Base-by-base conservation (phyloP, 2,797 vertebrate genomes). In the Phoebastria nigripes region DNA sequence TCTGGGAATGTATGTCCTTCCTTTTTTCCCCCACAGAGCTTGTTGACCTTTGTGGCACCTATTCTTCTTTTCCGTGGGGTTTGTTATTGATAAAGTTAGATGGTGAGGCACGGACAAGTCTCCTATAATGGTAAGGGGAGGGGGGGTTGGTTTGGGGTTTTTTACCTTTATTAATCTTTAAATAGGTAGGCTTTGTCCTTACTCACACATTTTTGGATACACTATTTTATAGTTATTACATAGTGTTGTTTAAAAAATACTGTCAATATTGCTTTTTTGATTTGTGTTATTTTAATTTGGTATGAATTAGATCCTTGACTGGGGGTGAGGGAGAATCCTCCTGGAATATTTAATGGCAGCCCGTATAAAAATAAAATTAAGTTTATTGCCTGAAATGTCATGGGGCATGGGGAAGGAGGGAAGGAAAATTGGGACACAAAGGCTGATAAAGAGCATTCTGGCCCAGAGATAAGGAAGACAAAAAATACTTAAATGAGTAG, bases 71-170 rank as follows among this genome's bases (percentile, higher is more conserved):
- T 70, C 56, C 1, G 1, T 55, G 29, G 6, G 9, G 0, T 39
- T 70, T 82, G 3, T 65, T 54, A 47, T 16, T 80, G 59, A 20
- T 49, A 39, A 21, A 73, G 12, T 28, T 77, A 65, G 35, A 20
- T 31, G 12, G 3, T 71, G 35, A 88, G 20, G 49, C 16, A 86
- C 4, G 3, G 39, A 42, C 6, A 67, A n/a, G 14, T 80, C 19
- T 78, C 92, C 52, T 63, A 1, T 76, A 35, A 55, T 58, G 4
- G 25, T 37, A n/a, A 22, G 2, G 7, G 9, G 9, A 2, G 6
- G 13, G 9, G 0, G 1, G 8, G 5, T 5, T 42, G 22, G 1
- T 82, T 41, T 42, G 1, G 6, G 1, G 0, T 18, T 44, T 58
- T 86, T 83, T 37, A 35, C 6, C 6, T 73, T 58, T 58, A 9